These are phyloP conservation scores for Catocala fraxini DNA, from an alignment of 2,888 invertebrate species.

Conservation along the genomic window DNA sequence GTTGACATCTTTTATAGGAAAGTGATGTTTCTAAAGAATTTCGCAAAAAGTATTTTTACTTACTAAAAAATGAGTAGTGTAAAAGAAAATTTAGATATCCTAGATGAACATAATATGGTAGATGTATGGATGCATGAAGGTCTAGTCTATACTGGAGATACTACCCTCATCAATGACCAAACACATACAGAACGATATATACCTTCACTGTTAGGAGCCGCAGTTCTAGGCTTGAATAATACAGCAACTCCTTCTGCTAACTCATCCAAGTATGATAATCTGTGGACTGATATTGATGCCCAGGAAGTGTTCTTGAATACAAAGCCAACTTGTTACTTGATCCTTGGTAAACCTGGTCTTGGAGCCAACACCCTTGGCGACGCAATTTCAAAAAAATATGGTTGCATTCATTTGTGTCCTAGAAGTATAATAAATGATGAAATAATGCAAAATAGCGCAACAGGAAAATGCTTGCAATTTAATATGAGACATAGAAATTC, in stretches of 20 bases:
- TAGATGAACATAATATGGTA: slow-evolving; percentile 61
- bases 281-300: slow-evolving; percentile 85
- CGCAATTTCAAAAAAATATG: slow-evolving; percentile 85
- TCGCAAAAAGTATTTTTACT: not conserved
- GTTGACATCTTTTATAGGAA: not conserved
- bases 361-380: slow-evolving; percentile 85
- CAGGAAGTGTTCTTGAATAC: slow-evolving; percentile 80
- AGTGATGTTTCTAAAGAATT: too few relatives aligned
- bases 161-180: slow-evolving; percentile 48
- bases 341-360: slow-evolving; percentile 88
- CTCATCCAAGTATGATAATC: slow-evolving; percentile 56
- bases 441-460: slow-evolving; percentile 82
- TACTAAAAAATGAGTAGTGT: slow-evolving; percentile 22
- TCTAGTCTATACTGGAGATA: slow-evolving; percentile 58
- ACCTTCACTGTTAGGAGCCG: slow-evolving; percentile 66
- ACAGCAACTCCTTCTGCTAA: slow-evolving; percentile 65
- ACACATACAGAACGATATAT: slow-evolving; percentile 26
- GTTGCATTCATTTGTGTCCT: slow-evolving; percentile 88
- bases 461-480: slow-evolving; percentile 88
- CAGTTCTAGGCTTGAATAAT: slow-evolving; percentile 73
- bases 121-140: slow-evolving; percentile 54
- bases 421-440: slow-evolving; percentile 86
- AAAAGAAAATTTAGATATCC: slow-evolving; percentile 59
- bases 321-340: slow-evolving; percentile 87
- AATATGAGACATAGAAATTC: slow-evolving; percentile 86